Evolutionary conservation across 2,797 vertebrate species (phyloP).

Genomic region (Etheostoma perlongum): DNA sequence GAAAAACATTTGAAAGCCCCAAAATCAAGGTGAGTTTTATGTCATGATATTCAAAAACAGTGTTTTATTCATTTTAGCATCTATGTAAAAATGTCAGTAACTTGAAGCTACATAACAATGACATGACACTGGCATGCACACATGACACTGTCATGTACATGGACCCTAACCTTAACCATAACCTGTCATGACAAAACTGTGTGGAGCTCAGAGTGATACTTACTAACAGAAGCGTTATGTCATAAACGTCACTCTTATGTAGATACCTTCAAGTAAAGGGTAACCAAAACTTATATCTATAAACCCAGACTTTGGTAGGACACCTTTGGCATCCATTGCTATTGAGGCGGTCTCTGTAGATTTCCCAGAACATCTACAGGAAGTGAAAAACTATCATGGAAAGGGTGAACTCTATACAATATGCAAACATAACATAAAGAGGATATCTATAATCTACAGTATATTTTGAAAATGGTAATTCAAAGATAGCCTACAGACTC

Average conservation of each 20-base stretch:
- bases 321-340: constrained; percentile 13
- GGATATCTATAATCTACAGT: constrained; percentile 23
- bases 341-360: neutral
- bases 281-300: neutral
- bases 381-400: constrained; percentile 27
- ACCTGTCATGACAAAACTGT: too few species aligned
- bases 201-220: too few species aligned
- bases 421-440: constrained; percentile 45
- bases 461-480: constrained; percentile 12
- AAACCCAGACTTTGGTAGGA: neutral
- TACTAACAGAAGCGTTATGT: too few species aligned
- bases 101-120: too few species aligned
- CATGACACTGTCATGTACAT: too few species aligned
- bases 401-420: constrained; percentile 33
- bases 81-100: neutral
- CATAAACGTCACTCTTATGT: too few species aligned
- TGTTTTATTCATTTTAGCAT: neutral
- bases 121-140: too few species aligned
- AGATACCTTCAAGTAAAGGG: too few species aligned
- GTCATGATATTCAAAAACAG: neutral
- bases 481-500: constrained; percentile 8
- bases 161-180: too few species aligned
- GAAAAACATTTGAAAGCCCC: rapidly evolving
- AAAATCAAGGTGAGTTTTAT: neutral
- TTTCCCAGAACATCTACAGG: constrained; percentile 39